phyloP scores from a whole-genome alignment of 2,888 invertebrate genomes.

The Tortrix viridana region DNA sequence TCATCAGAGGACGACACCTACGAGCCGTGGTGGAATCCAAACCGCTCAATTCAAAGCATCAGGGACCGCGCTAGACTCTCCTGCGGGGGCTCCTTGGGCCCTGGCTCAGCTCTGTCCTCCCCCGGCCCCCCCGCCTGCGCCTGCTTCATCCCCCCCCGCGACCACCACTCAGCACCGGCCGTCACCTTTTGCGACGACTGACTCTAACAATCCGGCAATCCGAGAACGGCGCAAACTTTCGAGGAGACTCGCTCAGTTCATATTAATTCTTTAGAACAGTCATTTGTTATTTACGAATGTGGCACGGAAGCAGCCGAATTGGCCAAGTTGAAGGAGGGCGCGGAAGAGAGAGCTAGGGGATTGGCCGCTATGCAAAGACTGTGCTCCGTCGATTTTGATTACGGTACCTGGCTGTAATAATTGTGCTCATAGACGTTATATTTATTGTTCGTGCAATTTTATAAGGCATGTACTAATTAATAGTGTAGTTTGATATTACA shows the following conservation, averaged over 20 bases:
- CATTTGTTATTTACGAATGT: slow-evolving; percentile 33
- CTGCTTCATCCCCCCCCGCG: slow-evolving; percentile 72
- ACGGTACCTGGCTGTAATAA: slow-evolving; percentile 45
- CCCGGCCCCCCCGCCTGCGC: slow-evolving; percentile 76
- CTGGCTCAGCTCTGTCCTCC: slow-evolving; percentile 72
- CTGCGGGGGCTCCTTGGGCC: slow-evolving; percentile 70
- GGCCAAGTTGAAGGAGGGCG: slow-evolving; percentile 48
- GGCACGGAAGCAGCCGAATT: slow-evolving; percentile 40
- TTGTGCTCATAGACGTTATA: background rate
- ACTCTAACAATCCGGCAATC: slow-evolving; percentile 60
- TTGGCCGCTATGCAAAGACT: slow-evolving; percentile 62
- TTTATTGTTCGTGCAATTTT: background rate
- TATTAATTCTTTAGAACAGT: slow-evolving; percentile 39
- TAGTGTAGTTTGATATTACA: too few relatives aligned
- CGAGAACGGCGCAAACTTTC: slow-evolving; percentile 17
- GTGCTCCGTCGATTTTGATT: slow-evolving; percentile 54
- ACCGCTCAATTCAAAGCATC: slow-evolving; percentile 65
- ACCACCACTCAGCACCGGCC: slow-evolving; percentile 85
- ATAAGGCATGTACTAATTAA: too few relatives aligned
- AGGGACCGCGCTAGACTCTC: slow-evolving; percentile 72
- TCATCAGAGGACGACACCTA: slow-evolving; percentile 49
- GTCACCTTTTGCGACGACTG: slow-evolving; percentile 85
- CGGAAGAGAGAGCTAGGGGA: slow-evolving; percentile 54
- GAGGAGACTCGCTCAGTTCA: slow-evolving; percentile 11
- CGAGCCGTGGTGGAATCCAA: slow-evolving; percentile 60